Evolutionary conservation across 2,797 vertebrate genomes (phyloP).

Genomic region (Lutjanus campechanus): DNA sequence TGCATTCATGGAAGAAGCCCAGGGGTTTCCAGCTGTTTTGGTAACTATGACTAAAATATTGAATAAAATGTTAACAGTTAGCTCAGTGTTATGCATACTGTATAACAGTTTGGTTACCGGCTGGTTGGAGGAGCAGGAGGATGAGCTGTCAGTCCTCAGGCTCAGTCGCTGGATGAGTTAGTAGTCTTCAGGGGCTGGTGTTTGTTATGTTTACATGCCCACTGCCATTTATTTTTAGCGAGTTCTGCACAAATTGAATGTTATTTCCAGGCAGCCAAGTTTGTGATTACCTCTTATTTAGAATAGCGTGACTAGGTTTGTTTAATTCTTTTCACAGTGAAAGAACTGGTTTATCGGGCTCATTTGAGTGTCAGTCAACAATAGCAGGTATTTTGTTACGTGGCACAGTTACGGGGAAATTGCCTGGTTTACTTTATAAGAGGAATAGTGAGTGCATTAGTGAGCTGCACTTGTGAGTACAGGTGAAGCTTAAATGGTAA

Average conservation of each 20-base stretch:
- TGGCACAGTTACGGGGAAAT: neutral
- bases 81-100: neutral
- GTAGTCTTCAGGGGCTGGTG: too few species aligned
- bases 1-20: neutral
- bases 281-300: neutral
- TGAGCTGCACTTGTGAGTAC: neutral
- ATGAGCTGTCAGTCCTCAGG: neutral
- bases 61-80: neutral
- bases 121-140: neutral
- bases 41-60: neutral
- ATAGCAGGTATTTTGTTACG: neutral
- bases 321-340: neutral
- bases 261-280: neutral
- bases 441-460: too few species aligned
- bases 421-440: neutral
- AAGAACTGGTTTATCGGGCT: neutral
- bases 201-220: slow-evolving; percentile 2
- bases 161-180: neutral
- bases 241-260: neutral
- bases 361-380: neutral
- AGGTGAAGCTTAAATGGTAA: too few species aligned
- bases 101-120: neutral
- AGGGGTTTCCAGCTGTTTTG: neutral
- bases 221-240: neutral
- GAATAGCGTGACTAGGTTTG: neutral